Percentiles rank a stretch among this genome's conserved stretches.
Conservation (phyloP, 2,113 vertebrate genomes). For the Grantiella picta region DNA sequence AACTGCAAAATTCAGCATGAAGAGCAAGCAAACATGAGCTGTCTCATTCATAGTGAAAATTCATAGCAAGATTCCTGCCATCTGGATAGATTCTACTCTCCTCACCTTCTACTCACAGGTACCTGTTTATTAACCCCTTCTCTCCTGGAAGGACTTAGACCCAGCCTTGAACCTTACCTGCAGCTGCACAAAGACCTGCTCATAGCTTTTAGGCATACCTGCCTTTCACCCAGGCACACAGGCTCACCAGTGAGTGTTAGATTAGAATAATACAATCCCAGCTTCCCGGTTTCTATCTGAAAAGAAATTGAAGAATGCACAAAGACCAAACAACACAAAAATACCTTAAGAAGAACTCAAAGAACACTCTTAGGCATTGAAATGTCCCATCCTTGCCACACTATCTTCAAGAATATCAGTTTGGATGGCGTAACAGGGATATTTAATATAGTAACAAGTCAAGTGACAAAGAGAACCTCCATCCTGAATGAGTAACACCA, state of each 20-base stretch:
- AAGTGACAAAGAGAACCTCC: neutral
- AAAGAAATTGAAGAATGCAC: neutral
- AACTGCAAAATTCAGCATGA: neutral
- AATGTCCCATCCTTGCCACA: neutral
- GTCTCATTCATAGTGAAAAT: neutral
- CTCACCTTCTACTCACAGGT: neutral
- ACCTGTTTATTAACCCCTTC: neutral
- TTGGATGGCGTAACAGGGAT: neutral
- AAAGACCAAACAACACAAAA: neutral
- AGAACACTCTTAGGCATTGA: neutral
- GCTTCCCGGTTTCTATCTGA: neutral
- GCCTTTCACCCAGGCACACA: neutral
- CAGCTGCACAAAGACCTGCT: neutral
- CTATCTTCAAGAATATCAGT: neutral
- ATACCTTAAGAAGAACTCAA: neutral
- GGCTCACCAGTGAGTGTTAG: neutral
- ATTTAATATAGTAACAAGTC: neutral
- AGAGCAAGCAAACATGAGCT: accelerated
- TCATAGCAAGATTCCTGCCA: neutral
- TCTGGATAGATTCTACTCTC: neutral
- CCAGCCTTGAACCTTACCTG: neutral
- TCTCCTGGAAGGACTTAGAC: neutral
- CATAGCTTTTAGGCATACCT: neutral
- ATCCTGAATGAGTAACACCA: neutral
- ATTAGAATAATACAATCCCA: neutral